phyloP scores from a whole-genome alignment of 2,113 vertebrate species.

The Dicentrarchus labrax region DNA sequence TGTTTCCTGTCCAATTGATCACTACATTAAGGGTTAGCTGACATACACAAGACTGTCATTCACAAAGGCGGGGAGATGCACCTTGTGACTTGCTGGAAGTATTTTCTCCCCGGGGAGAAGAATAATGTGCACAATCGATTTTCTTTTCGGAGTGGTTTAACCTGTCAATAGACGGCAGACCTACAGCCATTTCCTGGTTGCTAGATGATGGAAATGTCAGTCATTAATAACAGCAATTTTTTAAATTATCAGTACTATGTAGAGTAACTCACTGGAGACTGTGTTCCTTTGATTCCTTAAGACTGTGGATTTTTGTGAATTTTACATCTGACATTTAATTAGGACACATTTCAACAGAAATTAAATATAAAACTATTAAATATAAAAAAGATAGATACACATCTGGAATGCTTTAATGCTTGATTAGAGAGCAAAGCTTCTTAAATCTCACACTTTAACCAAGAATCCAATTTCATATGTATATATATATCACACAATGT shows the following conservation, averaged over 20 bases:
- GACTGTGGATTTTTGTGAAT: background rate
- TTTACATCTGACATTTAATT: background rate
- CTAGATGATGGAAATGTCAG: slow-evolving; percentile 26
- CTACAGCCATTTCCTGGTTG: slow-evolving; percentile 15
- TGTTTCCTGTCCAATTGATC: slow-evolving; percentile 50
- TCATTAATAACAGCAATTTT: background rate
- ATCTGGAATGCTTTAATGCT: background rate
- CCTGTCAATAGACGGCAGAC: background rate
- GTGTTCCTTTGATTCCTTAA: background rate
- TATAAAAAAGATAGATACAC: background rate
- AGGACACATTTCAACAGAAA: background rate
- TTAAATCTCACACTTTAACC: background rate
- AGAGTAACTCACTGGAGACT: background rate
- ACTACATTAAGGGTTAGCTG: slow-evolving; percentile 29
- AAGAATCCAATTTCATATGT: no score
- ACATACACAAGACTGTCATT: slow-evolving; percentile 43
- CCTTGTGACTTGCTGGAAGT: slow-evolving; percentile 52
- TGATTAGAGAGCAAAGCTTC: background rate
- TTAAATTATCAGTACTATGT: background rate
- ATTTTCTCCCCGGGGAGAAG: background rate
- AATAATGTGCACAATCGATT: slow-evolving; percentile 25
- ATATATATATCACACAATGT: no score
- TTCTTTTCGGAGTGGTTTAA: slow-evolving; percentile 27
- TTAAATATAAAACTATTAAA: background rate
- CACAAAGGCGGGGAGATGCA: slow-evolving; percentile 17